Percentiles rank a stretch among this genome's conserved stretches.
phyloP scores from a whole-genome alignment of 2,113 vertebrate species.

The Stegastes partitus region DNA sequence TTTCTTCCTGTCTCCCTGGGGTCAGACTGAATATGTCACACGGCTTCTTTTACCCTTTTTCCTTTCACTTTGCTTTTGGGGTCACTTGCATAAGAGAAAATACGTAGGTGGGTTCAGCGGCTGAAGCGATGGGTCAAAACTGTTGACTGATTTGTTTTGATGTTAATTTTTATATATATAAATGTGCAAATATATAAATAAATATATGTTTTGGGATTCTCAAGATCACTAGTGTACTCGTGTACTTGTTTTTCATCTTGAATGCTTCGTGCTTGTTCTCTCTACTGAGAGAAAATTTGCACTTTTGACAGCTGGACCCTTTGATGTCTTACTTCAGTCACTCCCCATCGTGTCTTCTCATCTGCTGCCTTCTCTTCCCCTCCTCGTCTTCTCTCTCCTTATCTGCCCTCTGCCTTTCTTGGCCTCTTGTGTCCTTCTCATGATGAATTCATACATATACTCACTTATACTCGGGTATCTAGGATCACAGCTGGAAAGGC shows the following conservation, averaged over 20 bases:
- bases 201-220: not conserved
- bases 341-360: constrained; percentile 23
- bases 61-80: constrained; percentile 11
- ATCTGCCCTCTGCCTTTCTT: constrained; percentile 22
- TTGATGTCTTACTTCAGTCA: constrained; percentile 71
- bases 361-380: not conserved
- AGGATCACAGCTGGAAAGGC: constrained; percentile 23
- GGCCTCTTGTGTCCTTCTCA: constrained; percentile 10
- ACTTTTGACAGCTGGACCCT: constrained; percentile 66
- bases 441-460: constrained; percentile 14
- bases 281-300: constrained; percentile 31
- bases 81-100: constrained; percentile 16
- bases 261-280: constrained; percentile 21
- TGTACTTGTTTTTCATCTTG: constrained; percentile 32
- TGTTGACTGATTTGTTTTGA: constrained; percentile 11
- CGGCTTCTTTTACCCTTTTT: constrained; percentile 23
- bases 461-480: constrained; percentile 9
- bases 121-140: constrained; percentile 7
- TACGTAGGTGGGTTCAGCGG: not conserved
- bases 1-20: constrained; percentile 36
- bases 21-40: constrained; percentile 22
- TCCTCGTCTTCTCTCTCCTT: not conserved
- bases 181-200: not conserved
- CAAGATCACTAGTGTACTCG: not conserved
- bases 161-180: not conserved